Percentiles rank a stretch among this genome's conserved stretches.
Conservation (phyloP, 2,797 vertebrate species). For the Channa striata region DNA sequence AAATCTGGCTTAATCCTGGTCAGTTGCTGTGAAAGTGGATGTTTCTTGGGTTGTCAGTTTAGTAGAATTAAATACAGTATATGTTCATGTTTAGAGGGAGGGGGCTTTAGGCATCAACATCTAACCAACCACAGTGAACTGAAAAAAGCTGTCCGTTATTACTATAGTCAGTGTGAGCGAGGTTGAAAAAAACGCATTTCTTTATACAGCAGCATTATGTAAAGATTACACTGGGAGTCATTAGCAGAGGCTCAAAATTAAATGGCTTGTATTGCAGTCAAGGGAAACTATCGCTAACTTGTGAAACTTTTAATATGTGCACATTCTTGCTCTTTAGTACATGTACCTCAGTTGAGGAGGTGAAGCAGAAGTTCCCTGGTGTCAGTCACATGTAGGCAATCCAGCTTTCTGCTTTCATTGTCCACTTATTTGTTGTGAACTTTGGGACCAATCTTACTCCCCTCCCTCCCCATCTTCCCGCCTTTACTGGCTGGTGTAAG, state of each 20-base stretch:
- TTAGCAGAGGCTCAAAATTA: slow-evolving; percentile 31
- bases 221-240: slow-evolving; percentile 19
- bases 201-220: not conserved
- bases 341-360: not conserved
- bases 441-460: slow-evolving; percentile 72
- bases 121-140: no score
- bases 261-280: slow-evolving; percentile 15
- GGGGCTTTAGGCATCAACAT: no score
- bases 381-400: slow-evolving; percentile 35
- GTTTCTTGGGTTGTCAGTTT: not conserved
- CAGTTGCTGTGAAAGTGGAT: not conserved
- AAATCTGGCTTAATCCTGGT: not conserved
- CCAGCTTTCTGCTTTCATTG: slow-evolving; percentile 59
- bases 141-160: no score
- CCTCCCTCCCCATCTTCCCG: slow-evolving; percentile 40
- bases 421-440: slow-evolving; percentile 75
- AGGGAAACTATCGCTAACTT: slow-evolving; percentile 6
- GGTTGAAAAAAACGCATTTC: not conserved
- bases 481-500: slow-evolving; percentile 66
- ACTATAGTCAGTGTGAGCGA: not conserved
- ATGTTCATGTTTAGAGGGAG: no score
- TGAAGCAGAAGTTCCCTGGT: slow-evolving; percentile 38
- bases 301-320: slow-evolving; percentile 12
- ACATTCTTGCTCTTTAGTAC: slow-evolving; percentile 9
- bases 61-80: no score